Evolutionary conservation across 2,797 vertebrate genomes (phyloP), one percentile per base, ranked within the genome.

Genomic region (Paguma larvata): DNA sequence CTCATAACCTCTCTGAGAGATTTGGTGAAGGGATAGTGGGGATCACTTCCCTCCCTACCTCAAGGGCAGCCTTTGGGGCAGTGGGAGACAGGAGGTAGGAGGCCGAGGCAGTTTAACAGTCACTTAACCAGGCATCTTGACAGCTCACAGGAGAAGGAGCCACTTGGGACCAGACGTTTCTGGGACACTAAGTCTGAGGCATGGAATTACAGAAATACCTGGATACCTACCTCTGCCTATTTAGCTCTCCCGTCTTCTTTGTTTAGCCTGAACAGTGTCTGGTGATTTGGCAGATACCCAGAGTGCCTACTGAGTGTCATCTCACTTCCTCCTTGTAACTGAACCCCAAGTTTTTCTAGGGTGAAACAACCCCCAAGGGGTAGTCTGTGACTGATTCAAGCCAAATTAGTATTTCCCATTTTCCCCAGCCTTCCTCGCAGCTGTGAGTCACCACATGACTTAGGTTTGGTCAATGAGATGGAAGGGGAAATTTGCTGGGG

Each of bases 71-170:
- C n/a, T 94, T 87, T 94, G 38, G 85, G 90, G 82, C 4, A 1
- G 85, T 78, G 38, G 67, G 48, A 95, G 65, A 80, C 67, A 38
- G n/a, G 56, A 88, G 93, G 51, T 15, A 79, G 92, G 68, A 89
- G 41, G 89, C 27, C 14, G 6, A 91, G 34, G 53, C 59, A 85
- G 6, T 93, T 97, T 89, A 96, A 89, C 96, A 75, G 80, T 82
- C 88, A 89, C 63, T 97, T 97, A 97, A 85, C 85, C 79, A 97
- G 94, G 80, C 85, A 83, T 89, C 90, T 80, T 95, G 93, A 96
- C 94, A 96, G 91, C 90, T 95, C n/a, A 63, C 25, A 87, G 46
- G 14, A 92, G 77, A 56, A 91, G 44, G 11, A 73, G 23, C 51
- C 87, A 59, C 67, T 85, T 91, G 62, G 70, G 63, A 93, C 75